These are phyloP conservation scores for Eupithecia exiguata DNA, from an alignment of 2,888 invertebrate species.

Conservation along the genomic window DNA sequence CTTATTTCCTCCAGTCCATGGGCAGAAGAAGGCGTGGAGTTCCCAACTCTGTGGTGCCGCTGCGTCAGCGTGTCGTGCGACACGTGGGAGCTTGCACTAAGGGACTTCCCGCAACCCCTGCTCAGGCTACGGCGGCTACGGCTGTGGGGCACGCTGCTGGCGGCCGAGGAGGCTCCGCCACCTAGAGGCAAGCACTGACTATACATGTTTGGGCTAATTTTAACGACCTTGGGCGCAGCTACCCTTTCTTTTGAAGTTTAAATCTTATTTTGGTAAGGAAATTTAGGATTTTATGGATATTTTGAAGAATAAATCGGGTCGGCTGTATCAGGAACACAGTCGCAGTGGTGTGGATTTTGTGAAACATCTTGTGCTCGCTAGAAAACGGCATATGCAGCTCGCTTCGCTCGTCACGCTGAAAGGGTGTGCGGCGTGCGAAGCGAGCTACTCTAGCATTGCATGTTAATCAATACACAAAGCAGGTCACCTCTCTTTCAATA, in stretches of 20 bases:
- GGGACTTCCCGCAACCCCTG: slow-evolving; percentile 98
- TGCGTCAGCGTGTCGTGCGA: slow-evolving; percentile 91
- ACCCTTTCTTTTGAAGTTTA: too few relatives aligned
- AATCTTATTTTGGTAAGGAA: too few relatives aligned
- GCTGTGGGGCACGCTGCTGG: slow-evolving; percentile 95
- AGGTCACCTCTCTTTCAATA: not conserved
- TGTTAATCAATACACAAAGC: not conserved
- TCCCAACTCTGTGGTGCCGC: slow-evolving; percentile 96
- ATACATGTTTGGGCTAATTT: not conserved
- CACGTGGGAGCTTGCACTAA: slow-evolving; percentile 93
- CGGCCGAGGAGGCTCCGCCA: slow-evolving; percentile 93
- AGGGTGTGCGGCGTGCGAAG: too few relatives aligned
- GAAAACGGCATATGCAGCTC: too few relatives aligned
- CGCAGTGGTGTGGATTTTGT: too few relatives aligned
- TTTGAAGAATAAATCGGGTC: too few relatives aligned
- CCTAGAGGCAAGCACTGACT: slow-evolving; percentile 39
- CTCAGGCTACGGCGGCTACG: slow-evolving; percentile 92
- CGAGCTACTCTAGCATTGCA: too few relatives aligned
- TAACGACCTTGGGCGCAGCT: too few relatives aligned
- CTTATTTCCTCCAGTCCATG: slow-evolving; percentile 87
- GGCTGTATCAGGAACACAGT: too few relatives aligned
- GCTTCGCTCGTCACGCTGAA: too few relatives aligned
- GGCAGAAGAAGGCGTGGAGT: slow-evolving; percentile 95
- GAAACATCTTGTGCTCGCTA: not conserved
- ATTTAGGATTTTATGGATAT: too few relatives aligned